Evolutionary conservation across 1,140 invertebrate species (phyloP), one percentile per base, ranked within the genome.

Genomic region (Dreissena polymorpha): DNA sequence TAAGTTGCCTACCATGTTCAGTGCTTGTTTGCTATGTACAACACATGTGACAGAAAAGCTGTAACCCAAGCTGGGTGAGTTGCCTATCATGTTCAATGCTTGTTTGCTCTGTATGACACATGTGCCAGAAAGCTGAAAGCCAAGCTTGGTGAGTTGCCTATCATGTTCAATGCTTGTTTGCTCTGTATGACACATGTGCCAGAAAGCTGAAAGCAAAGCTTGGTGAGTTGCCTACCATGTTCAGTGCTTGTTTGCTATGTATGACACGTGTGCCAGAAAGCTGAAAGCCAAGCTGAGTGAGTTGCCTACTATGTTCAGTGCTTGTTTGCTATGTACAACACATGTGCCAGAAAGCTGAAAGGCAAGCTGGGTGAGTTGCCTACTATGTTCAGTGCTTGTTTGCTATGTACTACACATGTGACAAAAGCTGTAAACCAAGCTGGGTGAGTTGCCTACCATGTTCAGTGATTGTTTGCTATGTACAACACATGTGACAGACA

Each of bases 331-430:
- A n/a, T 23, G 57, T 23, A n/a, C 57, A 10, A 60, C 21, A 3
- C 57, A 60, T 60, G 57, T n/a, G 57, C 21, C 57, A 60, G 57
- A 60, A 60, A n/a, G 57, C 57, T 60, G 57, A 39, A 39, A 39
- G 57, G 2, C 16, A 60, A 60, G 21, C 16, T 60, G 57, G 57
- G 57, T 60, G 10, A 23, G 57, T 60, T 39, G 39, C 39, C 2
- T 39, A 39, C 39, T 8, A 39, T 39, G 8, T 39, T 39, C 39
- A 8, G 39, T 39, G 39, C 2, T 39, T 5, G 39, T 39, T 39
- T 60, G 57, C 21, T 6, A n/a, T 23, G 57, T 23, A n/a, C 57
- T 2, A 60, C 21, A 3, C 57, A 60, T 60, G 57, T n/a, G 57
- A 2, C 57, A 60, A 60, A 60, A n/a, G 57, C 57, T 60, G 57